phyloP scores from a whole-genome alignment of 2,797 vertebrate species.

The Oreonectes daqikongensis region DNA sequence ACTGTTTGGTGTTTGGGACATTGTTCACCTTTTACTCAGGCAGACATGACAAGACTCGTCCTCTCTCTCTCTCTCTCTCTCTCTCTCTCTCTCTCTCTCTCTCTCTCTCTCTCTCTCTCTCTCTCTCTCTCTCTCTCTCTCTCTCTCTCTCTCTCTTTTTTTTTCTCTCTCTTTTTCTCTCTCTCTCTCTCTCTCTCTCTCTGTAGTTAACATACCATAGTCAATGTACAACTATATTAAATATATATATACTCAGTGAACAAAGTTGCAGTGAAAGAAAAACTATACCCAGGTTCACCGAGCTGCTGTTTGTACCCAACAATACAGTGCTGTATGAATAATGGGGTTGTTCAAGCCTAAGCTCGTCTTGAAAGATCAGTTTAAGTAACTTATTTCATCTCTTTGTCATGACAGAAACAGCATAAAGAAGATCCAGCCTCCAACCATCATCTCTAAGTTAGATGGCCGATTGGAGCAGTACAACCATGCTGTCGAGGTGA shows the following conservation, averaged over 20 bases:
- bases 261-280: neutral
- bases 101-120: neutral
- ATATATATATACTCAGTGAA: neutral
- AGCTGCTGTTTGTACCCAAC: neutral
- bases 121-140: neutral
- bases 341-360: conserved; percentile 3
- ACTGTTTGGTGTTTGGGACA: conserved; percentile 31
- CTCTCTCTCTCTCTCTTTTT: neutral
- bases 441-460: conserved; percentile 82
- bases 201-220: too few species aligned
- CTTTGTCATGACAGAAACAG: conserved; percentile 72
- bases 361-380: conserved; percentile 20
- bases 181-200: neutral
- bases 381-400: conserved; percentile 22
- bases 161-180: too few species aligned
- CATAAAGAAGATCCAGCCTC: conserved; percentile 80
- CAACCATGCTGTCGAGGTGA: conserved; percentile 88
- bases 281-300: neutral
- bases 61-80: neutral
- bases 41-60: conserved; percentile 20
- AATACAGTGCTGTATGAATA: neutral
- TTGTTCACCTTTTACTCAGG: conserved; percentile 18
- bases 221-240: too few species aligned
- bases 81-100: neutral
- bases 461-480: conserved; percentile 88